Conservation (phyloP, 2,113 vertebrate species). For the Xiphophorus maculatus region DNA sequence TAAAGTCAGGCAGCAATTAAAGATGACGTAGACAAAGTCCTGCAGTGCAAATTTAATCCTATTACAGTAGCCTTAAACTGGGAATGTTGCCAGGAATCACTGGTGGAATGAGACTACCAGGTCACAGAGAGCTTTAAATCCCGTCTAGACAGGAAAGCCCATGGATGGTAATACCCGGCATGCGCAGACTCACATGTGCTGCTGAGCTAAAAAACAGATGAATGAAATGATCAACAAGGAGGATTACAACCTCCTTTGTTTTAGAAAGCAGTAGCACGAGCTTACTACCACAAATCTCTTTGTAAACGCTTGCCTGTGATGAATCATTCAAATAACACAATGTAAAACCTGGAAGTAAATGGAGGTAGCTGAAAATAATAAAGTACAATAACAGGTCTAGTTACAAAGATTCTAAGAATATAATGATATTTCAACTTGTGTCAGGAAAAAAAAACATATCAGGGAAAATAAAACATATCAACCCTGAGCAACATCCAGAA, state of each 20-base stretch:
- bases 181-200: constrained; percentile 19
- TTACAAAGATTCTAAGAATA: background rate
- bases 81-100: constrained; percentile 54
- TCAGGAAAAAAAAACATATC: background rate
- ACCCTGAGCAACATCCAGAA: background rate
- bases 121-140: constrained; percentile 59
- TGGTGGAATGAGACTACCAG: constrained; percentile 39
- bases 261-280: background rate
- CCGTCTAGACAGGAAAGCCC: constrained; percentile 63
- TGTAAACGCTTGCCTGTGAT: background rate
- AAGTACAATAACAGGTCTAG: background rate
- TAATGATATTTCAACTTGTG: background rate
- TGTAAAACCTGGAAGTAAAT: background rate
- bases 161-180: constrained; percentile 35
- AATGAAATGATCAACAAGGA: constrained; percentile 13
- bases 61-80: constrained; percentile 42
- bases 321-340: background rate
- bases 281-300: background rate
- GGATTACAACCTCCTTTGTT: background rate
- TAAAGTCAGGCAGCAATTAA: background rate
- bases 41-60: constrained; percentile 37
- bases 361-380: background rate
- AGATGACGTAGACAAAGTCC: background rate
- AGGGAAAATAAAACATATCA: background rate
- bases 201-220: constrained; percentile 1